These are phyloP conservation scores for Anguilla obscura DNA, from an alignment of 2,797 vertebrate genomes.

Conservation along the genomic window DNA sequence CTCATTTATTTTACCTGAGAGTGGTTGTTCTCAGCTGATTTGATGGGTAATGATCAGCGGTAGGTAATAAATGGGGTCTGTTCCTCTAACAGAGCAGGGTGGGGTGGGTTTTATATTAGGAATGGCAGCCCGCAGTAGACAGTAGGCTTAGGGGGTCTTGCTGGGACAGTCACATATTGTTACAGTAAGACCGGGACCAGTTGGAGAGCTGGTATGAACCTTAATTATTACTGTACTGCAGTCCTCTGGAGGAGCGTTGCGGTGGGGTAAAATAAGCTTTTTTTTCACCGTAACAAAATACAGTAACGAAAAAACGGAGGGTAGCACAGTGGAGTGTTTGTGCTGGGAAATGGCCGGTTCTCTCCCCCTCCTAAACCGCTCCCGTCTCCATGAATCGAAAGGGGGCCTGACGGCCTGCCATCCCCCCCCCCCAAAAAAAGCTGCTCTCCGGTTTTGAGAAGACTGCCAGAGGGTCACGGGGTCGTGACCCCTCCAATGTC, in stretches of 20 bases:
- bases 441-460: background rate
- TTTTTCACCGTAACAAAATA: conserved; percentile 16
- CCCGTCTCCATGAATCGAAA: conserved; percentile 26
- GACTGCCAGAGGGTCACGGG: background rate
- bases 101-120: conserved; percentile 56
- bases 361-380: conserved; percentile 19
- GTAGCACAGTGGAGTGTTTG: conserved; percentile 13
- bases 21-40: conserved; percentile 53
- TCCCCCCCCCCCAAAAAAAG: background rate
- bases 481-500: background rate
- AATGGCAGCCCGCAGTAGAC: conserved; percentile 68
- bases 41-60: conserved; percentile 65
- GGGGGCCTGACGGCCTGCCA: background rate
- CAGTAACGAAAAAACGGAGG: background rate
- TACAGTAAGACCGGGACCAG: conserved; percentile 54
- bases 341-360: background rate
- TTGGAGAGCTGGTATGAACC: conserved; percentile 62
- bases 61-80: conserved; percentile 54
- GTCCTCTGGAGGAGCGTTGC: conserved; percentile 57
- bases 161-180: conserved; percentile 70
- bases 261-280: no score
- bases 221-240: conserved; percentile 72
- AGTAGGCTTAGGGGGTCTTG: conserved; percentile 64
- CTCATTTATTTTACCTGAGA: conserved; percentile 59
- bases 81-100: conserved; percentile 62